A percentile compares a stretch with the other conserved stretches of the same genome.
Evolutionary conservation across 1,140 invertebrate species (phyloP).

Genomic region (Drosophila sucinea): DNA sequence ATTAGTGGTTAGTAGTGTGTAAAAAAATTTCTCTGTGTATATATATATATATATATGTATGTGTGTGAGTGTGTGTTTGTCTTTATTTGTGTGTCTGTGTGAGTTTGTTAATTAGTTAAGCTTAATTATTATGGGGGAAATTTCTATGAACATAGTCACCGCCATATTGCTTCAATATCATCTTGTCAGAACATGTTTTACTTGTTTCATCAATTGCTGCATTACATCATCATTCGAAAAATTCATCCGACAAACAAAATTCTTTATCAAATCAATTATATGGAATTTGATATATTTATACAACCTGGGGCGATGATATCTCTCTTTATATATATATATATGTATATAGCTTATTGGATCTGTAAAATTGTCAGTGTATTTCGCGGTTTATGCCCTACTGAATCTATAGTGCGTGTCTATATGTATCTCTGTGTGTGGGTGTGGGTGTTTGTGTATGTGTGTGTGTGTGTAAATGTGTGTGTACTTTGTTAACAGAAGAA

Average conservation of each 20-base stretch:
- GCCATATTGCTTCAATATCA: constrained; percentile 83
- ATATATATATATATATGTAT: constrained; percentile 35
- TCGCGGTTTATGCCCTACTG: not conserved
- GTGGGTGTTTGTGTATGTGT: constrained; percentile 30
- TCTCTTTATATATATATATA: constrained; percentile 4
- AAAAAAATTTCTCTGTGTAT: constrained; percentile 7
- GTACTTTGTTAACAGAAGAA: constrained; percentile 41
- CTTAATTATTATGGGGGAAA: constrained; percentile 50
- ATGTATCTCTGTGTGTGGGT: constrained; percentile 30
- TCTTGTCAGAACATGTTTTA: constrained; percentile 60
- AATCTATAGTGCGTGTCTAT: constrained; percentile 8
- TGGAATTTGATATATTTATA: constrained; percentile 23
- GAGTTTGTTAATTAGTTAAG: constrained; percentile 30
- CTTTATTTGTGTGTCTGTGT: constrained; percentile 41
- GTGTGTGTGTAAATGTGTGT: constrained; percentile 35
- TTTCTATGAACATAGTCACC: constrained; percentile 80
- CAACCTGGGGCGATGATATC: constrained; percentile 7
- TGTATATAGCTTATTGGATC: not conserved
- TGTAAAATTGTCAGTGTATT: not conserved
- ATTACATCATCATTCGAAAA: constrained; percentile 4
- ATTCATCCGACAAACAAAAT: constrained; percentile 8
- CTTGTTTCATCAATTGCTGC: constrained; percentile 14
- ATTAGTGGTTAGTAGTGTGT: constrained; percentile 3
- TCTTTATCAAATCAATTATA: constrained; percentile 2
- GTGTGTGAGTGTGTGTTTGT: constrained; percentile 25